Percentiles rank a stretch among this genome's conserved stretches.
Evolutionary conservation across 1,140 invertebrate species (phyloP).

Genomic region (Dendrolimus kikuchii): DNA sequence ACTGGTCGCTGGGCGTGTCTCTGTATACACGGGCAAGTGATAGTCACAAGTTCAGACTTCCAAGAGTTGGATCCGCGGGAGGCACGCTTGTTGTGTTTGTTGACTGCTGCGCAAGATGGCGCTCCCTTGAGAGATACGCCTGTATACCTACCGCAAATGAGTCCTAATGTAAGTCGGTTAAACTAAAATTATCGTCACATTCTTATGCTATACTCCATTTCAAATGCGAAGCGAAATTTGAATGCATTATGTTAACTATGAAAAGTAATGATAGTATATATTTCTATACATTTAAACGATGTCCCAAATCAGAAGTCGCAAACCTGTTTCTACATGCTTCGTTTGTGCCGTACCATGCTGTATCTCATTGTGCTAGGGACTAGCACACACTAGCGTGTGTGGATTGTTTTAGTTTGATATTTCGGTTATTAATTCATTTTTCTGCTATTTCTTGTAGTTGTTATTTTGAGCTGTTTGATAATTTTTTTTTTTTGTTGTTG

Average conservation of each 20-base stretch:
- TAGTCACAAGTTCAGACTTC: slow-evolving; percentile 86
- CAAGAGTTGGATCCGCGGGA: slow-evolving; percentile 82
- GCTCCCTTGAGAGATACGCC: slow-evolving; percentile 82
- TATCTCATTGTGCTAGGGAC: too few species aligned
- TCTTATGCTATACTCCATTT: background rate
- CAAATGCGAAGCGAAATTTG: too few species aligned
- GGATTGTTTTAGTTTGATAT: too few species aligned
- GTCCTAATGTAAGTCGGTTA: slow-evolving; percentile 80
- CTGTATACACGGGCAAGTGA: slow-evolving; percentile 81
- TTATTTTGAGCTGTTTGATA: too few species aligned
- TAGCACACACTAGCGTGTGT: too few species aligned
- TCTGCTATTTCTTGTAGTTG: too few species aligned
- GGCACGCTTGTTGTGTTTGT: slow-evolving; percentile 80
- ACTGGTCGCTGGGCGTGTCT: slow-evolving; percentile 86
- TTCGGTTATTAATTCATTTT: too few species aligned
- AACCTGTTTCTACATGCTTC: too few species aligned
- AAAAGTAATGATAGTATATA: background rate
- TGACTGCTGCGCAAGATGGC: slow-evolving; percentile 76
- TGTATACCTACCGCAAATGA: slow-evolving; percentile 86
- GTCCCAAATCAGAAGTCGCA: too few species aligned
- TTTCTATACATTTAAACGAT: too few species aligned
- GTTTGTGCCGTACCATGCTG: too few species aligned
- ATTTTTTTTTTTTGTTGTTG: too few species aligned
- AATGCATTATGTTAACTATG: background rate
- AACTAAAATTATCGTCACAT: slow-evolving; percentile 3